Conservation (phyloP, 2,113 vertebrate species). For the Dromaius novaehollandiae region DNA sequence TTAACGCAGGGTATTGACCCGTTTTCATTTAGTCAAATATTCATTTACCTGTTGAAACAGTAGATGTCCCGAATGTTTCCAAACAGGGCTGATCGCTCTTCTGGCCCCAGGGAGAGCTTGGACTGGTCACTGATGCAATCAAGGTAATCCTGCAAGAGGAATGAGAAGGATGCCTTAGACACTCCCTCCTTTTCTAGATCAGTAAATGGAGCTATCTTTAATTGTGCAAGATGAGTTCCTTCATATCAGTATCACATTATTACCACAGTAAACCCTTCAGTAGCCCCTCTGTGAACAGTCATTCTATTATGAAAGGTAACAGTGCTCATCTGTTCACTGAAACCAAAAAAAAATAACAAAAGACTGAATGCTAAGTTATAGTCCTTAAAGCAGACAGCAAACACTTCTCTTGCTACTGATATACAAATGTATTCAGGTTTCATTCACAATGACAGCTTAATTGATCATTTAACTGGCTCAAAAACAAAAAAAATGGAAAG, state of each 20-base stretch:
- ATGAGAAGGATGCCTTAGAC: conserved; percentile 41
- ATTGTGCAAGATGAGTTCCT: conserved; percentile 28
- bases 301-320: conserved; percentile 50
- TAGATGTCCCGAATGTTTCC: conserved; percentile 97
- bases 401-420: background rate
- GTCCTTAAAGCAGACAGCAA: background rate
- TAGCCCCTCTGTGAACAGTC: conserved; percentile 42
- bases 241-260: conserved; percentile 49
- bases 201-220: conserved; percentile 38
- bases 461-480: background rate
- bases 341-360: conserved; percentile 40
- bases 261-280: conserved; percentile 33
- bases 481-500: background rate
- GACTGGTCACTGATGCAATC: conserved; percentile 90
- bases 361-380: conserved; percentile 17
- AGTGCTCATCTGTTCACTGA: conserved; percentile 57
- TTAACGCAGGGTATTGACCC: background rate
- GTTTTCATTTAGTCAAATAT: background rate
- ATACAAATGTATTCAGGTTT: conserved; percentile 30
- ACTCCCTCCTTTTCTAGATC: conserved; percentile 6
- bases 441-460: conserved; percentile 6
- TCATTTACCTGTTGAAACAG: conserved; percentile 90
- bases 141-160: conserved; percentile 89
- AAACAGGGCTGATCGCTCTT: conserved; percentile 91
- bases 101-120: conserved; percentile 85